Conservation (phyloP, 37 sponge, comb jelly and placozoan species). For the Mnemiopsis leidyi region DNA sequence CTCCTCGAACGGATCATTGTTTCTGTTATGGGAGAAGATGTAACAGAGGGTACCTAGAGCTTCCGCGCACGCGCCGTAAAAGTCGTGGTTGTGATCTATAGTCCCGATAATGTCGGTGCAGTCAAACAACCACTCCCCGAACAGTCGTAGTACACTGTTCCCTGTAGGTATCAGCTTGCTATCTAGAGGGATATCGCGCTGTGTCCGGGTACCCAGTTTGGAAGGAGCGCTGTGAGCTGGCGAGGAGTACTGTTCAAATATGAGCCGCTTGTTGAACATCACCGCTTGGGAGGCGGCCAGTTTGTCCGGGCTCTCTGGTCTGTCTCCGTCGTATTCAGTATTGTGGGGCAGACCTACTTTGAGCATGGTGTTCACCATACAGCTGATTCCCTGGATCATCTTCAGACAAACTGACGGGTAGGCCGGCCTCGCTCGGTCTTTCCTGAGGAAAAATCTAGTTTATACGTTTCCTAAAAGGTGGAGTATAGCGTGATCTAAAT, state of each 20-base stretch:
- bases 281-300: not conserved
- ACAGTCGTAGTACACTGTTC: constrained; percentile 21
- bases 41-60: constrained; percentile 16
- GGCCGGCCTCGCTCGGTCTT: not conserved
- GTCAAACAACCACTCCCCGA: constrained; percentile 50
- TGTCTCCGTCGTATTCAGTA: constrained; percentile 13
- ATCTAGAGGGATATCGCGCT: not conserved
- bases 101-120: not conserved
- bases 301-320: constrained; percentile 49
- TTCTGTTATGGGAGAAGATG: constrained; percentile 38
- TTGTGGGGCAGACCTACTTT: constrained; percentile 25
- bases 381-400: constrained; percentile 16
- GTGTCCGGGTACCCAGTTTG: not conserved
- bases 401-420: constrained; percentile 6
- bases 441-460: not conserved
- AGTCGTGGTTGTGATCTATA: constrained; percentile 10
- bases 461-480: no score
- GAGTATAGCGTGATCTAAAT: no score
- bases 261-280: not conserved
- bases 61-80: constrained; percentile 3
- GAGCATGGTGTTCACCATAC: constrained; percentile 46
- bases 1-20: constrained; percentile 31
- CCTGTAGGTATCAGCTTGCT: constrained; percentile 5
- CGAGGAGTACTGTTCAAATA: not conserved
- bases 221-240: not conserved